A percentile compares a stretch with the other conserved stretches of the same genome.
Conservation (phyloP, 1,140 invertebrate species). For the Dermatophagoides farinae region DNA sequence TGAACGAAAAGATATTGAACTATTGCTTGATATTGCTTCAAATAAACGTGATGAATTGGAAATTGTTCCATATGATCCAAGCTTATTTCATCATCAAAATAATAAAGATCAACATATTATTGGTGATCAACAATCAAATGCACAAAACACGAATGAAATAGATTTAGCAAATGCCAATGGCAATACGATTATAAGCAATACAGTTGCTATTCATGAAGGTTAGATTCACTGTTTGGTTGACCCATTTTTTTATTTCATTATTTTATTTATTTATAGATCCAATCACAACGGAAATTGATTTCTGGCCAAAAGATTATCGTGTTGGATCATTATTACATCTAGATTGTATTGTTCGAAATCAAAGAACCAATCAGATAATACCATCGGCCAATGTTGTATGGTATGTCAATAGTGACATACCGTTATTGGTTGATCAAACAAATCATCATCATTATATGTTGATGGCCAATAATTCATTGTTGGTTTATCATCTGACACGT, state of each 20-base stretch:
- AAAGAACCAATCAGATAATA: background rate
- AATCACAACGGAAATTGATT: background rate
- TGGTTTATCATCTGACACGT: slow-evolving; percentile 37
- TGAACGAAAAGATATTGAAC: slow-evolving; percentile 45
- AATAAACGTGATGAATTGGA: background rate
- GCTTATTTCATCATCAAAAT: background rate
- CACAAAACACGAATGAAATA: too few species aligned
- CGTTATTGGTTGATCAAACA: background rate
- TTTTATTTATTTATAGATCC: slow-evolving; percentile 7
- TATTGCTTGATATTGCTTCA: slow-evolving; percentile 24
- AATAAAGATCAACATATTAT: background rate
- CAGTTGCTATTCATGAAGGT: too few species aligned
- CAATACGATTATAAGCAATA: too few species aligned
- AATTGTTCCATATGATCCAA: slow-evolving; percentile 6
- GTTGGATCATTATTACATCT: slow-evolving; percentile 14
- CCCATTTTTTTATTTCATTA: background rate
- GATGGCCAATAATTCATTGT: slow-evolving; percentile 33
- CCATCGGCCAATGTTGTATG: slow-evolving; percentile 6
- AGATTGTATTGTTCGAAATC: slow-evolving; percentile 12
- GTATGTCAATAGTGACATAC: slow-evolving; percentile 2
- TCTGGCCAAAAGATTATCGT: background rate
- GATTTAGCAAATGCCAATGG: too few species aligned
- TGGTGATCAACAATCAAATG: background rate
- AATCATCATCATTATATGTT: slow-evolving; percentile 12
- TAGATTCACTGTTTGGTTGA: too few species aligned